A percentile compares a stretch with the other conserved stretches of the same genome.
Evolutionary conservation across 2,888 invertebrate species (phyloP).

Genomic region (Cordilura impudica): DNA sequence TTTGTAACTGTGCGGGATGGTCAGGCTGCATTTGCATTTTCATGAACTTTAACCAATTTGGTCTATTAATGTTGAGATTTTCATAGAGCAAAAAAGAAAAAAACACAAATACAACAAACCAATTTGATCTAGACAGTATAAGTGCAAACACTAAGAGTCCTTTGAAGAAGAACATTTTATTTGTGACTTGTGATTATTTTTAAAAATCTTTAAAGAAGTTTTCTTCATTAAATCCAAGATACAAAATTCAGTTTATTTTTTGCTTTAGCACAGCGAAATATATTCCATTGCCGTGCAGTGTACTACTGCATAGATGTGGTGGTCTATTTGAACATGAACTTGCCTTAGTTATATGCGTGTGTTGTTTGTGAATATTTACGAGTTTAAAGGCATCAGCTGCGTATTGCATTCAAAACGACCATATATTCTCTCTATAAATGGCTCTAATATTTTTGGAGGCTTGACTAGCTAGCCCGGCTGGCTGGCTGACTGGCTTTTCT

Average conservation of each 20-base stretch:
- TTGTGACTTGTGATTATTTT: too few species aligned
- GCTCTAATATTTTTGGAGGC: conserved; percentile 45
- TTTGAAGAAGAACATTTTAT: too few species aligned
- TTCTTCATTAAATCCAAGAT: too few species aligned
- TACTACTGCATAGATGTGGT: not conserved
- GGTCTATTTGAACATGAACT: conserved; percentile 18
- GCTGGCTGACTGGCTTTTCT: conserved; percentile 54
- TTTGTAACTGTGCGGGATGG: conserved; percentile 45
- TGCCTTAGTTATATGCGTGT: conserved; percentile 31
- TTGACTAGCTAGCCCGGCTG: conserved; percentile 45
- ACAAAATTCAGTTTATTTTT: too few species aligned
- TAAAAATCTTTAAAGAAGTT: too few species aligned
- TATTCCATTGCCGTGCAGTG: not conserved
- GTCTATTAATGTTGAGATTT: conserved; percentile 69
- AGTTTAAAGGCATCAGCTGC: conserved; percentile 64
- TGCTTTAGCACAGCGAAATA: too few species aligned
- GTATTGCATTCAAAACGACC: conserved; percentile 59
- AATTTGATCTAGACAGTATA: conserved; percentile 27
- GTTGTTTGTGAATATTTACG: conserved; percentile 60
- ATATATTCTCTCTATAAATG: conserved; percentile 61
- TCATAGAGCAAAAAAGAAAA: conserved; percentile 19
- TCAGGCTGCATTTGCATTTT: conserved; percentile 71
- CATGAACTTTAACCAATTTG: conserved; percentile 72
- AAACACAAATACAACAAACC: conserved; percentile 1
- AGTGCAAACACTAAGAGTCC: not conserved